Percentiles rank a stretch among this genome's conserved stretches.
These are phyloP conservation scores for Bicyclus anynana DNA, from an alignment of 1,140 invertebrate genomes.

Conservation along the genomic window DNA sequence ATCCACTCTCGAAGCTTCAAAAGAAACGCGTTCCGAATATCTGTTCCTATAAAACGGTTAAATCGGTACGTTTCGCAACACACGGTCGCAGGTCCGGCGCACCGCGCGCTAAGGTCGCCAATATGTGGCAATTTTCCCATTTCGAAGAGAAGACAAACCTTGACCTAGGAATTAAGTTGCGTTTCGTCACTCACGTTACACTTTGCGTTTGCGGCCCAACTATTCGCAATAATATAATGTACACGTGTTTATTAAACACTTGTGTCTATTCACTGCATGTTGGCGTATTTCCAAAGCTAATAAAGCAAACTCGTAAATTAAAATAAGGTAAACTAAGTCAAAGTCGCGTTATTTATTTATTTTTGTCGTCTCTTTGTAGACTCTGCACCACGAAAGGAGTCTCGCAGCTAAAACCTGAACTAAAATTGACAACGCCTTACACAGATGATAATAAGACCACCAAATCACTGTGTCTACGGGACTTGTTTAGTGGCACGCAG, in stretches of 20 bases:
- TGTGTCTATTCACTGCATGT: slow-evolving; percentile 1
- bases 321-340: background rate
- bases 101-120: slow-evolving; percentile 63
- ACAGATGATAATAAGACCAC: too few relatives aligned
- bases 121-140: slow-evolving; percentile 74
- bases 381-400: too few relatives aligned
- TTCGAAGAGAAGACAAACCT: slow-evolving; percentile 72
- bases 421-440: too few relatives aligned
- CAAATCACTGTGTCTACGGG: too few relatives aligned
- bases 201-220: slow-evolving; percentile 37
- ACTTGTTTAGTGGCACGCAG: too few relatives aligned
- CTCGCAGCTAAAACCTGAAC: too few relatives aligned
- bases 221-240: slow-evolving; percentile 11
- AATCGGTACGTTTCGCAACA: slow-evolving; percentile 49
- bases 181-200: slow-evolving; percentile 62
- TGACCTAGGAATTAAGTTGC: slow-evolving; percentile 72
- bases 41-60: slow-evolving; percentile 25
- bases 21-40: slow-evolving; percentile 27
- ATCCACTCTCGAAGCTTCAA: slow-evolving; percentile 13
- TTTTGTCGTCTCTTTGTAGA: too few relatives aligned
- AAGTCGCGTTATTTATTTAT: background rate
- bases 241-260: slow-evolving; percentile 2
- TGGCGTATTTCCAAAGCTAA: slow-evolving; percentile 8
- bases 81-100: slow-evolving; percentile 39
- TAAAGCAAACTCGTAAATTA: background rate